phyloP scores from a whole-genome alignment of 2,113 vertebrate genomes.

The Catagonus wagneri region DNA sequence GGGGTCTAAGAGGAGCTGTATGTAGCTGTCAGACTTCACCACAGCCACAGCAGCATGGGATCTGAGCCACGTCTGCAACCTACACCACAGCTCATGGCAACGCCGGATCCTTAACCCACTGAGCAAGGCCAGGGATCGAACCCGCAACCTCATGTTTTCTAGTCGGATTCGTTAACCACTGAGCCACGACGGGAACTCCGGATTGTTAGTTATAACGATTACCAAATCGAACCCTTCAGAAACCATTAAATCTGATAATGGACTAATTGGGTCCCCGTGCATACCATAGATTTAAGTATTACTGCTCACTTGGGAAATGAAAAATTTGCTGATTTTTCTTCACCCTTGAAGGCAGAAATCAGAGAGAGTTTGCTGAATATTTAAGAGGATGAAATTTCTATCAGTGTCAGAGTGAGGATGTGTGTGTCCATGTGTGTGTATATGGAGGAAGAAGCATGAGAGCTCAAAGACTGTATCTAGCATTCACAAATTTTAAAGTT shows the following conservation, averaged over 20 bases:
- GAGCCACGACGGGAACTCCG: no score
- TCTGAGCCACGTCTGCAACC: no score
- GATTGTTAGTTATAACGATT: not conserved
- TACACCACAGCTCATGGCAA: no score
- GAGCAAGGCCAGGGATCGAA: no score
- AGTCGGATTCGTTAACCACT: no score
- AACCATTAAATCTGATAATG: constrained; percentile 49
- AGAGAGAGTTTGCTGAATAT: constrained; percentile 16
- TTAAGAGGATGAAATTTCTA: not conserved
- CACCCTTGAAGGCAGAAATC: not conserved
- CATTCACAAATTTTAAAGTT: not conserved
- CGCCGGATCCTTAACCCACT: no score
- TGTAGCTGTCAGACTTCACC: no score
- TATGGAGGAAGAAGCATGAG: not conserved
- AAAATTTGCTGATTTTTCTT: constrained; percentile 2
- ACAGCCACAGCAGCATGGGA: no score
- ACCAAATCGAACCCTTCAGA: constrained; percentile 37
- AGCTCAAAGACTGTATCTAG: not conserved
- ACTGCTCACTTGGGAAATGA: constrained; percentile 30
- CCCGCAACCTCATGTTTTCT: no score
- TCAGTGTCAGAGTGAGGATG: not conserved
- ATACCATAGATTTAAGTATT: not conserved
- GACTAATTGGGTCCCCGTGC: not conserved
- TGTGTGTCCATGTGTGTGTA: not conserved
- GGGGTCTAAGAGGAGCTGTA: no score